A percentile compares a stretch with the other conserved stretches of the same genome.
Evolutionary conservation across 2,797 vertebrate genomes (phyloP).

Genomic region (Rhynchotus rufescens): DNA sequence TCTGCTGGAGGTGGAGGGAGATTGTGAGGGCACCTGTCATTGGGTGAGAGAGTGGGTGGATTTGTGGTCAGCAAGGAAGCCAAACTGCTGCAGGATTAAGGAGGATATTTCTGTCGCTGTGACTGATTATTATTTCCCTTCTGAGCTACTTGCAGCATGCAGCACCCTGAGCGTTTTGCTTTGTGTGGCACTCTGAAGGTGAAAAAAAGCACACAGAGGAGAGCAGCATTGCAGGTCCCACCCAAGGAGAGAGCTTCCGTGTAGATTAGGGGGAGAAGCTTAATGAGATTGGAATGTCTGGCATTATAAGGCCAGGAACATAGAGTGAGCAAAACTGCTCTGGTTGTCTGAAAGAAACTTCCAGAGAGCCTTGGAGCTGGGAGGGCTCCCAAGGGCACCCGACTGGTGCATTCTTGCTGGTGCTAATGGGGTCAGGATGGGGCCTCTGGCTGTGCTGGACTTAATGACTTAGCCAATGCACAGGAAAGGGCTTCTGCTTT

Average conservation of each 20-base stretch:
- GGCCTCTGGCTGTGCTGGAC: not conserved
- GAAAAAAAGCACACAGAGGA: not conserved
- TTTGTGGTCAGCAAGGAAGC: conserved; percentile 6
- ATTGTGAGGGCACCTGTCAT: not conserved
- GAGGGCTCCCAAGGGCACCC: not conserved
- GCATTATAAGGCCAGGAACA: not conserved
- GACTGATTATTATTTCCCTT: conserved; percentile 33
- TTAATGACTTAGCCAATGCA: not conserved
- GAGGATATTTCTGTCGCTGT: conserved; percentile 45
- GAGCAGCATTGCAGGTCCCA: not conserved
- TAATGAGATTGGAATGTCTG: not conserved
- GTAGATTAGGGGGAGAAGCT: not conserved
- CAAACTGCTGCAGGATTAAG: conserved; percentile 50
- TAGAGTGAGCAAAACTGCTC: not conserved
- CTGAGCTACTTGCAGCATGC: not conserved
- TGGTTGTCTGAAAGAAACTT: not conserved
- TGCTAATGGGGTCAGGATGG: not conserved
- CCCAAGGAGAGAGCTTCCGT: accelerated
- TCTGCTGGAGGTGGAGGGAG: not conserved
- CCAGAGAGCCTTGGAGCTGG: not conserved
- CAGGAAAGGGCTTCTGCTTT: not conserved
- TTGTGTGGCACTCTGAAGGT: not conserved
- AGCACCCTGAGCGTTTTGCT: not conserved
- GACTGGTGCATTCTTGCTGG: not conserved
- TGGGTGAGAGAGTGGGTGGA: conserved; percentile 56